Base-by-base conservation (phyloP, 2,797 vertebrate genomes). In the Labroides dimidiatus region DNA sequence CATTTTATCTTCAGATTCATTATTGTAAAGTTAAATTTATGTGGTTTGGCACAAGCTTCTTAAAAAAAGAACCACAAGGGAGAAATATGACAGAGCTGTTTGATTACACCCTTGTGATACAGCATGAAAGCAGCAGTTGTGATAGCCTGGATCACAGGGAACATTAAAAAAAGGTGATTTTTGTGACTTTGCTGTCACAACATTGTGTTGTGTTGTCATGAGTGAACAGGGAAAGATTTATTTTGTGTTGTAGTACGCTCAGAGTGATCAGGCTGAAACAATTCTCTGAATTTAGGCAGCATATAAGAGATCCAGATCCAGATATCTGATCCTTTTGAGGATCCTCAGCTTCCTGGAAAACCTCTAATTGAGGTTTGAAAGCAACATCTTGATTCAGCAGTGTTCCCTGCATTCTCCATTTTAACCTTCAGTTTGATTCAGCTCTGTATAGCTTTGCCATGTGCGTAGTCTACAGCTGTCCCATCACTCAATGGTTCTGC, bases 401-500 rank as follows among this genome's bases (percentile, higher is more conserved):
- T 33, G 67, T 79, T 67, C 43, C 21, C 61, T 39, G 48, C 69
- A 24, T 24, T 51, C 69, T 80, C 56, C 69, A 76, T 77, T 84
- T 87, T 82, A 85, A 87, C 85, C 80, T 85, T 82, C 78, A 69
- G 53, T 84, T 77, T 74, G 59, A 71, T 81, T 78, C 74, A 44
- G 65, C 55, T 63, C 72, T 76, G 45, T 68, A 6, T 79, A 80
- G 58, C 80, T 65, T 66, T 65, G 52, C 77, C 66, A 54, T 81
- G 78, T 72, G 75, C 54, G 17, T 69, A 37, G 70, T 75, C 72
- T 55, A 39, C 94, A 94, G 93, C 94, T 95, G 94, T 93, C 86
- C 86, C 80, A 89, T 94, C 94, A 92, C 84, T 95, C 93, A 94
- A 4, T 68, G 55, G 55, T 50, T 27, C 61, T 24, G 77, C 77